Conservation (phyloP, 2,888 invertebrate species). For the Beris morrisii region DNA sequence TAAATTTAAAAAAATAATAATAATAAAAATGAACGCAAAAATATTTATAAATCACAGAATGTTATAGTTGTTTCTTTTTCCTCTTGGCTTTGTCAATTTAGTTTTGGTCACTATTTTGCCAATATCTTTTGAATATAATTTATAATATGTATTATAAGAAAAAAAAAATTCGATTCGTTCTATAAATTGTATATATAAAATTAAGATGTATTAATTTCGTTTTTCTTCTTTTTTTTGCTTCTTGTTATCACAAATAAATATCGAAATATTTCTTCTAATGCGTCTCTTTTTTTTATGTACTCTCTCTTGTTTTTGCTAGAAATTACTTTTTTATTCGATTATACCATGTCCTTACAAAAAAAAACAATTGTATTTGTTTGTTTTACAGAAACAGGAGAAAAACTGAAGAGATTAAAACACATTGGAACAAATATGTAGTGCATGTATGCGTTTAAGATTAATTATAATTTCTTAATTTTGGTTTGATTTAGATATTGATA, state of each 20-base stretch:
- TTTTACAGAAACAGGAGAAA: slow-evolving; percentile 3
- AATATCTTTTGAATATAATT: neutral
- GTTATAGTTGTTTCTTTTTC: slow-evolving; percentile 36
- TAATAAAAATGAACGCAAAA: slow-evolving; percentile 19
- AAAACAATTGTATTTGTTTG: neutral
- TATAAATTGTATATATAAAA: slow-evolving; percentile 1
- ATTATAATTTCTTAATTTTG: slow-evolving; percentile 16
- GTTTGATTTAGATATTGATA: slow-evolving; percentile 10
- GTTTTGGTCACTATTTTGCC: slow-evolving; percentile 17
- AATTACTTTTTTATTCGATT: slow-evolving; percentile 17
- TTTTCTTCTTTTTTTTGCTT: slow-evolving; percentile 5
- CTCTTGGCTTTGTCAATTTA: slow-evolving; percentile 15
- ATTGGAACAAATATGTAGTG: slow-evolving; percentile 26
- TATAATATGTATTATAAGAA: slow-evolving; percentile 3
- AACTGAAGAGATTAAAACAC: slow-evolving; percentile 19
- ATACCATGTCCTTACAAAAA: slow-evolving; percentile 22
- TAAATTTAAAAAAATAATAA: slow-evolving; percentile 10
- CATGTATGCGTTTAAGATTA: slow-evolving; percentile 15
- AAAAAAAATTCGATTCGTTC: slow-evolving; percentile 13
- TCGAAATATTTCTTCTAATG: slow-evolving; percentile 19
- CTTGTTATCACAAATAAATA: slow-evolving; percentile 23
- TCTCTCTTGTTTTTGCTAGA: slow-evolving; percentile 6
- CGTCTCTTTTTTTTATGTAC: slow-evolving; percentile 1
- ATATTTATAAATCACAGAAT: slow-evolving; percentile 42
- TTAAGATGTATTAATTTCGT: slow-evolving; percentile 7